phyloP scores from a whole-genome alignment of 2,113 vertebrate genomes.

The Gadus chalcogrammus region DNA sequence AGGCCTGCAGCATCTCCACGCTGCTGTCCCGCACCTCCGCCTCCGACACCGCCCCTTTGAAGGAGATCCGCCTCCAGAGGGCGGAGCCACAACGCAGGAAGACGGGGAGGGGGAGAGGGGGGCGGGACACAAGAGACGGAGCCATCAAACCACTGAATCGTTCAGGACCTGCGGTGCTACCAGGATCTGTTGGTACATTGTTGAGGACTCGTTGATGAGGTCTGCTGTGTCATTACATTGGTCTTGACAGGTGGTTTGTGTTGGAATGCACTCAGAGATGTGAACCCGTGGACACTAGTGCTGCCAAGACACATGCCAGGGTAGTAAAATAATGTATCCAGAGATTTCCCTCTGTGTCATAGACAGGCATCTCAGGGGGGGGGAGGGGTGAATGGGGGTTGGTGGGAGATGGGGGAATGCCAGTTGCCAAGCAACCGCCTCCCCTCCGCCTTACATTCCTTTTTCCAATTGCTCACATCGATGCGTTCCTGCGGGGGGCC shows the following conservation, averaged over 20 bases:
- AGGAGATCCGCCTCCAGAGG: conserved; percentile 80
- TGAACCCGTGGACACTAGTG: too few species aligned
- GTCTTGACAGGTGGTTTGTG: too few species aligned
- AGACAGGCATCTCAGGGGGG: conserved; percentile 60
- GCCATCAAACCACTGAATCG: too few species aligned
- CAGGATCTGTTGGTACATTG: too few species aligned
- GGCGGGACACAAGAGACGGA: not conserved
- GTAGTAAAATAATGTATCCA: conserved; percentile 32
- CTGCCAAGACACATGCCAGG: not conserved
- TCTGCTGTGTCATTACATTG: too few species aligned
- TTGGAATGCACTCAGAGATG: too few species aligned
- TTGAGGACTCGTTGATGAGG: too few species aligned
- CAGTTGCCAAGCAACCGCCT: conserved; percentile 72
- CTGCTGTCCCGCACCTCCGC: conserved; percentile 82
- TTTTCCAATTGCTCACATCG: conserved; percentile 47
- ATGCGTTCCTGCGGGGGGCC: conserved; percentile 28
- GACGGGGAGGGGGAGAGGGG: not conserved
- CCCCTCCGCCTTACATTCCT: conserved; percentile 40
- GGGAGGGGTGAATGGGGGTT: not conserved
- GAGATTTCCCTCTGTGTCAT: conserved; percentile 47
- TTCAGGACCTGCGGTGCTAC: too few species aligned
- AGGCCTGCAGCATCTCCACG: conserved; percentile 82
- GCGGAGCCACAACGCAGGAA: conserved; percentile 20
- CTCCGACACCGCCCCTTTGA: conserved; percentile 81
- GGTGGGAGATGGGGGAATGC: conserved; percentile 11